Evolutionary conservation across 2,113 vertebrate genomes (phyloP).

Genomic region (Origma solitaria): DNA sequence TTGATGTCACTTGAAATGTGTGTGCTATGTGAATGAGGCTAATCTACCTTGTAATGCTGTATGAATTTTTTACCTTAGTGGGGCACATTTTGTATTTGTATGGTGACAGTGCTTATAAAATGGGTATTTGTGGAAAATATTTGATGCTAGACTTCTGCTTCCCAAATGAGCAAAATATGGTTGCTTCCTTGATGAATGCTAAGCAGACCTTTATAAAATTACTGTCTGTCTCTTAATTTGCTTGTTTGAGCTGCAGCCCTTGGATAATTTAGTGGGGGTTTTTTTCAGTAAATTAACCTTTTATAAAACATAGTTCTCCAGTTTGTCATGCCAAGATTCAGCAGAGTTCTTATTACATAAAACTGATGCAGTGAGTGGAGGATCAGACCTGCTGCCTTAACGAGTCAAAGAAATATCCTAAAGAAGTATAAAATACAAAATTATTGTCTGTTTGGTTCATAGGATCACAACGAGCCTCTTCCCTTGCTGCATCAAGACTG

Average conservation of each 20-base stretch:
- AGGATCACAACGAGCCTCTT: slow-evolving; percentile 88
- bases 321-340: background rate
- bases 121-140: background rate
- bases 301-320: background rate
- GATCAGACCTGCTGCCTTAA: background rate
- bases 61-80: background rate
- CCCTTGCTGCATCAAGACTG: slow-evolving; percentile 87
- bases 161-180: background rate
- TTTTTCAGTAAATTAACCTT: slow-evolving; percentile 37
- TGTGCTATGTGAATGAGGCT: background rate
- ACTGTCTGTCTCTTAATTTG: slow-evolving; percentile 3
- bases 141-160: background rate
- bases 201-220: slow-evolving; percentile 28
- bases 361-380: background rate
- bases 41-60: background rate
- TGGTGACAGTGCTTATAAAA: background rate
- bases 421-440: background rate
- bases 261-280: background rate
- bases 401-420: background rate
- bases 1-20: background rate
- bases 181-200: slow-evolving; percentile 15
- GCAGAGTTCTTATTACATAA: background rate
- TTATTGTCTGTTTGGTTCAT: background rate
- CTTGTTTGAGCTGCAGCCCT: background rate
- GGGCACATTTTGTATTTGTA: background rate